Base-by-base conservation (phyloP, 2,113 vertebrate genomes). In the Microtus pennsylvanicus region DNA sequence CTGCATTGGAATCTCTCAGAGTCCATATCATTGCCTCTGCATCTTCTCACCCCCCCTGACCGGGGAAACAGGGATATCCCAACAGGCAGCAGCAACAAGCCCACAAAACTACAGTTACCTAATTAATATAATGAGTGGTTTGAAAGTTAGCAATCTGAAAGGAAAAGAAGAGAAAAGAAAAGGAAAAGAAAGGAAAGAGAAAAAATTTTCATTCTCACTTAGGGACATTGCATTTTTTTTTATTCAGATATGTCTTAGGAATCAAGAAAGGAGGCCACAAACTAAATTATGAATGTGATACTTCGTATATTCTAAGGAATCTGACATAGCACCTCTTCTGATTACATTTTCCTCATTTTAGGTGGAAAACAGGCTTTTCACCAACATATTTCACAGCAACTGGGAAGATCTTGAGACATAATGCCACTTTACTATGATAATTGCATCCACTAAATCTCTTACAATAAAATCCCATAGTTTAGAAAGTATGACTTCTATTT, bases 351-450 rank as follows among this genome's bases (percentile, higher is more conserved):
- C 38, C 70, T 86, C 17, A 38, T 22, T 65, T 90, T 92, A 1
- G 50, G 63, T 42, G 8, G 26, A 92, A 95, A 63, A 47, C 55
- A 30, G 33, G 11, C 28, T 89, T 95, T 92, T 90, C 28, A 92
- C 63, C 26, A 78, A 89, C 3, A 9, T 69, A 58, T 55, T 95
- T 92, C 65, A 89, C 30, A 82, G n/a, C 21, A 74, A 50, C 14
- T 50, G 70, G 28, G 38, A 94, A 94, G 58, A 47, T 13, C 52
- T 94, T 90, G 24, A 87, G 52, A 16, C 24, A 35, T 55, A 82
- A 78, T 35, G 14, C n/a, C 61, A 89, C 69, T 91, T 72, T 52
- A 58, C 69, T 94, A 94, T 50, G 76, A 89, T 47, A 75, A 89
- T 12, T 83, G 5, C 7, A 30, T 87, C 38, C 58, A 80, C 85